phyloP scores from a whole-genome alignment of 2,113 vertebrate genomes.

The Psilopogon haemacephalus region DNA sequence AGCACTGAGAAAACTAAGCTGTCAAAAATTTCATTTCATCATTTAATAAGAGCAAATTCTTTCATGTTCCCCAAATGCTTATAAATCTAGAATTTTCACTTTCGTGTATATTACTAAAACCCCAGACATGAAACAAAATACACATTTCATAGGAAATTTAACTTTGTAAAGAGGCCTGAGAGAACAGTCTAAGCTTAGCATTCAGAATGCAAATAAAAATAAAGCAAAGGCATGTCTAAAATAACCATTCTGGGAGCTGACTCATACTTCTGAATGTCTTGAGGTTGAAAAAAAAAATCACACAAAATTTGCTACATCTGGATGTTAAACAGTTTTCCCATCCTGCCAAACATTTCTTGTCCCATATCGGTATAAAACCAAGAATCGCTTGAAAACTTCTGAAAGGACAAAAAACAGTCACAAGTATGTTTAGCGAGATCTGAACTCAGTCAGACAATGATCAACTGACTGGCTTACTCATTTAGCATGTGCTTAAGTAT shows the following conservation, averaged over 20 bases:
- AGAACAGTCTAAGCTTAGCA: background rate
- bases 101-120: background rate
- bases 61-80: background rate
- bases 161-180: background rate
- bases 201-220: background rate
- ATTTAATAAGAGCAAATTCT: background rate
- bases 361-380: background rate
- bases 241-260: background rate
- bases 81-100: background rate
- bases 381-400: background rate
- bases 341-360: background rate
- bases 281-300: background rate
- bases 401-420: background rate
- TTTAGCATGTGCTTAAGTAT: background rate
- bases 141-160: background rate
- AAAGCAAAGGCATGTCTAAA: background rate
- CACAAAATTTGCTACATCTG: background rate
- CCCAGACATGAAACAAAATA: background rate
- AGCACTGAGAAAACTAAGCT: background rate
- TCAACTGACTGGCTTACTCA: background rate
- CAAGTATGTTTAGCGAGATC: background rate
- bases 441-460: background rate
- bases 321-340: background rate
- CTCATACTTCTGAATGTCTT: background rate
- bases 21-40: background rate